Base-by-base conservation (phyloP, 2,797 vertebrate genomes). In the Propithecus deckenii region DNA sequence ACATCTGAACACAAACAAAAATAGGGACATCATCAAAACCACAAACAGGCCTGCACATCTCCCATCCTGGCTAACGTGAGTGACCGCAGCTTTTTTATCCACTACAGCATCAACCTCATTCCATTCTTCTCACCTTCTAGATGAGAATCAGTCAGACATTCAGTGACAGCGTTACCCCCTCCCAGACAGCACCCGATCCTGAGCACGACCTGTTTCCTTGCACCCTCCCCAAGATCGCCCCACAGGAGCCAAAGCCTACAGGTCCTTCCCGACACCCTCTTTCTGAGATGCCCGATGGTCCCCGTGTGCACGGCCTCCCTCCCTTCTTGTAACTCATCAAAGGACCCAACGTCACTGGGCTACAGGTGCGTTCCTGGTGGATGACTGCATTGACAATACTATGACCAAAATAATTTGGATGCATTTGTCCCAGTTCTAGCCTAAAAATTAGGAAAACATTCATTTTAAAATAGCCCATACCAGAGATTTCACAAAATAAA, bases 41-140 rank as follows among this genome's bases (percentile, higher is more conserved):
- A 32, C 28, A n/a, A 8, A 3, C 10, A 17, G 0, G 2, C 23
- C 28, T 52, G 23, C 23, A 7, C 9, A 43, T 4, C 63, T 30
- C 20, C 20, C 11, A 13, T 2, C 30, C 50, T 4, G 18, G 48
- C 14, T 25, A n/a, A 18, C 8, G 15, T 17, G 35, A 18, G 22
- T 17, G 41, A 23, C 13, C 28, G 7, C 7, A 7, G 7, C 11
- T 61, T 61, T 22, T 59, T 50, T 28, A 23, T 11, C 67, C 50
- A 4, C 30, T 28, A 32, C 9, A 41, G 32, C n/a, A 3, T 17
- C 3, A 32, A 13, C 55, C 79, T 63, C 18, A 5, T 18, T 25
- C 43, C 43, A 11, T 35, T 63, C 22, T 18, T 41, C 14, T 30
- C 43, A 63, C 32, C 25, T 83, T 50, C 67, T 50, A 63, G 43